Evolutionary conservation across 2,113 vertebrate species (phyloP).

Genomic region (Ranitomeya imitator): DNA sequence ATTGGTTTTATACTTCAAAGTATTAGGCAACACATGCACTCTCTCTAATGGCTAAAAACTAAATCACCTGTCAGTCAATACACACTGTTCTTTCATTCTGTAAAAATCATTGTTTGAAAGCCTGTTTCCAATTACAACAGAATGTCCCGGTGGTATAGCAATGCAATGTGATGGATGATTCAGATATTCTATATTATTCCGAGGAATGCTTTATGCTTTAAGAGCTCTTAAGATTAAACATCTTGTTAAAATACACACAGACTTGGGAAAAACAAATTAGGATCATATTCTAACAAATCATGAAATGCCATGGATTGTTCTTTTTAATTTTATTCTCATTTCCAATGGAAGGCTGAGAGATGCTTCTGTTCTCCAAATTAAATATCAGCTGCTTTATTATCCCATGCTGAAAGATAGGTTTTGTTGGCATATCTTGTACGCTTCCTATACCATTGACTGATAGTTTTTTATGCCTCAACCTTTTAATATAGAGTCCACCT

Average conservation of each 20-base stretch:
- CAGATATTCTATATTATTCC: conserved; percentile 33
- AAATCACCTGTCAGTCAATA: conserved; percentile 53
- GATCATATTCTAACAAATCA: conserved; percentile 54
- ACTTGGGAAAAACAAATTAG: conserved; percentile 59
- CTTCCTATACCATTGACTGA: not conserved
- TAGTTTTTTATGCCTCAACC: not conserved
- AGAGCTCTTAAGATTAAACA: conserved; percentile 59
- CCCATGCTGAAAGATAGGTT: not conserved
- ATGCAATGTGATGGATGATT: conserved; percentile 51
- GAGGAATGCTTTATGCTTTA: conserved; percentile 54
- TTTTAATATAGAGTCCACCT: not conserved
- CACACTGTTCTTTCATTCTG: conserved; percentile 60
- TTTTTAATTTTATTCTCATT: conserved; percentile 32
- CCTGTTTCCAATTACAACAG: conserved; percentile 66
- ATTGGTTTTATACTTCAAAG: conserved; percentile 56
- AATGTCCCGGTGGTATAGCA: conserved; percentile 54
- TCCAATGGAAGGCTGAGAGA: not conserved
- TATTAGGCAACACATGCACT: conserved; percentile 54
- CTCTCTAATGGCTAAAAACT: conserved; percentile 49
- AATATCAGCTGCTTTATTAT: conserved; percentile 26
- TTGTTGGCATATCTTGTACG: not conserved
- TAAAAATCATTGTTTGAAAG: conserved; percentile 62
- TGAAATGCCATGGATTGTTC: conserved; percentile 43
- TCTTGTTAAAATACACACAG: conserved; percentile 40
- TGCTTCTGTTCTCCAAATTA: conserved; percentile 49